These are phyloP conservation scores for Murina feae DNA, from an alignment of 2,113 vertebrate species.

Conservation along the genomic window DNA sequence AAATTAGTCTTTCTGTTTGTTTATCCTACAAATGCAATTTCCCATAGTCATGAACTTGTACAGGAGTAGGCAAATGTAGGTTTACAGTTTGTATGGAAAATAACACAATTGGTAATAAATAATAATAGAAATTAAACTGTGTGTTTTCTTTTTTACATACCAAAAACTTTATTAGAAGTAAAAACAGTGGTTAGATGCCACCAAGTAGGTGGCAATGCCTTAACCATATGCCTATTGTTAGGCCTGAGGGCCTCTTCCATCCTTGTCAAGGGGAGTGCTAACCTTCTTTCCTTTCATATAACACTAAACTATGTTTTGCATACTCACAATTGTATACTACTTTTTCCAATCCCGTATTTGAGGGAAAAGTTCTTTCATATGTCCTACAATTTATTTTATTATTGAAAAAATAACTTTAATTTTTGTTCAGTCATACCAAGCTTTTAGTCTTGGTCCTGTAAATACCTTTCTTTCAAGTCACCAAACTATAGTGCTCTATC, in stretches of 20 bases:
- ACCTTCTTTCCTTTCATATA: conserved; percentile 95
- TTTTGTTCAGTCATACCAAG: background rate
- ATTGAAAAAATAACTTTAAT: conserved; percentile 33
- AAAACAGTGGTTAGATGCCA: conserved; percentile 99
- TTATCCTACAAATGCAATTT: background rate
- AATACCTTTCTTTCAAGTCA: background rate
- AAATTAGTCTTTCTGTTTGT: background rate
- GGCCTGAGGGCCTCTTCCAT: conserved; percentile 90
- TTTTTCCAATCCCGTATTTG: background rate
- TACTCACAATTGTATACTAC: too few relatives aligned
- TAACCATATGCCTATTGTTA: conserved; percentile 93
- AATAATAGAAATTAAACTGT: background rate
- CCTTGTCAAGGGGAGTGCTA: conserved; percentile 99
- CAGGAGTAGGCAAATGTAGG: background rate
- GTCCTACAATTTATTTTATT: background rate
- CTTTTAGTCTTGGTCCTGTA: background rate
- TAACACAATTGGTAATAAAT: background rate
- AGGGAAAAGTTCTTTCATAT: background rate
- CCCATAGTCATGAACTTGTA: background rate
- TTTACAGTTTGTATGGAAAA: background rate
- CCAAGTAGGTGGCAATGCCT: conserved; percentile 99
- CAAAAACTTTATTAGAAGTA: too few relatives aligned
- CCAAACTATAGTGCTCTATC: background rate
- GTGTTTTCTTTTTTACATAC: too few relatives aligned
- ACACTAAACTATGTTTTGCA: too few relatives aligned